A percentile compares a stretch with the other conserved stretches of the same genome.
phyloP scores from a whole-genome alignment of 2,888 invertebrate genomes.

The Sialis lutaria region DNA sequence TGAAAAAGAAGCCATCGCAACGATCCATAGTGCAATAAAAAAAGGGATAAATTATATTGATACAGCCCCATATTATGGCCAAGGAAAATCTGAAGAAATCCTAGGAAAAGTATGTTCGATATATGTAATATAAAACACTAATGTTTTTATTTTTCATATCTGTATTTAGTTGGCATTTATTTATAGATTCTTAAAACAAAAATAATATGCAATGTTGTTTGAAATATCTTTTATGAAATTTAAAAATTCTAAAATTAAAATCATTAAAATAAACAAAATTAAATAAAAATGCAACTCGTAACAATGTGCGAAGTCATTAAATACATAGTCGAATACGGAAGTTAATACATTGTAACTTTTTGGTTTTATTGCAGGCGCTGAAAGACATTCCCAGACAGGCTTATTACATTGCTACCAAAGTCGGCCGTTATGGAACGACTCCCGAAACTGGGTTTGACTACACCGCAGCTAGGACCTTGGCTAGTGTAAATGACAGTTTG shows the following conservation, averaged over 20 bases:
- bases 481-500: conserved; percentile 62
- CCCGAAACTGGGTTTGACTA: conserved; percentile 73
- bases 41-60: conserved; percentile 83
- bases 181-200: too few species aligned
- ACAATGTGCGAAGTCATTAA: too few species aligned
- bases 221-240: too few species aligned
- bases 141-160: too few species aligned
- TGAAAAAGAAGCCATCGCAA: conserved; percentile 45
- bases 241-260: too few species aligned
- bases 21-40: conserved; percentile 53
- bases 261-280: too few species aligned
- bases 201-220: too few species aligned
- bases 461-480: conserved; percentile 50
- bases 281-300: too few species aligned
- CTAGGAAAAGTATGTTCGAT: conserved; percentile 48
- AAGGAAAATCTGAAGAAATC: conserved; percentile 65
- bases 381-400: conserved; percentile 59
- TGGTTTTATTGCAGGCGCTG: conserved; percentile 37
- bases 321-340: too few species aligned
- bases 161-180: too few species aligned
- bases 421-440: conserved; percentile 63
- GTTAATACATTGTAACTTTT: too few species aligned
- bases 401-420: conserved; percentile 85
- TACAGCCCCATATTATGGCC: conserved; percentile 85
- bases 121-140: not conserved